Percentiles rank a stretch among this genome's conserved stretches.
Evolutionary conservation across 2,888 invertebrate species (phyloP).

Genomic region (Pheosia tremula): DNA sequence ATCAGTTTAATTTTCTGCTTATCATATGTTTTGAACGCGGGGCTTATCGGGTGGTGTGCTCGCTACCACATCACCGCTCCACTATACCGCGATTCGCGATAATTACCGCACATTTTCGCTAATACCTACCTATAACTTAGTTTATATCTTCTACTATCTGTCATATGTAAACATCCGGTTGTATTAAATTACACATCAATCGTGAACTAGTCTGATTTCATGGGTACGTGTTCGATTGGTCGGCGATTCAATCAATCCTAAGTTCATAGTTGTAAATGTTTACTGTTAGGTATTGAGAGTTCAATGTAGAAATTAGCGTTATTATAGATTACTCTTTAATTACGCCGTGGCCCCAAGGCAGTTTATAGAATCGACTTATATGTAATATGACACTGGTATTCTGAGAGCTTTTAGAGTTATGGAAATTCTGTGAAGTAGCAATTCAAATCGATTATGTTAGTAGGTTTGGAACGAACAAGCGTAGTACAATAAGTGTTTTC

Average conservation of each 20-base stretch:
- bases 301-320: too few relatives aligned
- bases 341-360: too few relatives aligned
- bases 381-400: too few relatives aligned
- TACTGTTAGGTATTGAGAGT: not conserved
- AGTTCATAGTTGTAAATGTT: not conserved
- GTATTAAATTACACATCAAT: constrained; percentile 44
- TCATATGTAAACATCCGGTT: constrained; percentile 52
- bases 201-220: constrained; percentile 17
- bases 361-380: too few relatives aligned
- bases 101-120: constrained; percentile 17
- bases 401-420: too few relatives aligned
- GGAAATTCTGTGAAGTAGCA: too few relatives aligned
- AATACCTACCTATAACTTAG: not conserved
- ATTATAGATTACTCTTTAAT: too few relatives aligned
- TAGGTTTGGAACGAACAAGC: too few relatives aligned
- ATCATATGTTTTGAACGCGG: not conserved
- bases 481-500: not conserved
- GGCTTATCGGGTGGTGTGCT: not conserved
- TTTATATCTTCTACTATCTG: constrained; percentile 38
- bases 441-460: too few relatives aligned
- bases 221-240: not conserved
- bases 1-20: not conserved
- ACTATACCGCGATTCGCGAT: constrained; percentile 1
- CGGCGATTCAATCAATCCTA: not conserved
- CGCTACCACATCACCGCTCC: constrained; percentile 1